These are phyloP conservation scores for Drosophila seclusa DNA, from an alignment of 2,888 invertebrate species.

Conservation along the genomic window DNA sequence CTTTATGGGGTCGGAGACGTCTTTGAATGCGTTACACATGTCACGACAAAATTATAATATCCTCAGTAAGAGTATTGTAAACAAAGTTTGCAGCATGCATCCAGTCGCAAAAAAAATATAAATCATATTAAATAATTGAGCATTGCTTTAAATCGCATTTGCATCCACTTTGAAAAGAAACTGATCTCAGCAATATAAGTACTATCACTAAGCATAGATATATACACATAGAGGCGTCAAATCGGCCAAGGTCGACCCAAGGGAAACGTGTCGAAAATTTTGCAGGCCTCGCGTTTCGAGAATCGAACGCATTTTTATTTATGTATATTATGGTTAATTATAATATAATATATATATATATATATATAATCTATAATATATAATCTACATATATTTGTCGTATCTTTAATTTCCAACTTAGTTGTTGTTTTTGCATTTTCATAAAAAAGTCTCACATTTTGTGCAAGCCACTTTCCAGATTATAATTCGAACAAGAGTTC, in stretches of 20 bases:
- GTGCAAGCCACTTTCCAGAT: conserved; percentile 69
- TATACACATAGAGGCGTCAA: too few species aligned
- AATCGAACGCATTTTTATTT: background rate
- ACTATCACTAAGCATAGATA: background rate
- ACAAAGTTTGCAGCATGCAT: too few species aligned
- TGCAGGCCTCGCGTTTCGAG: background rate
- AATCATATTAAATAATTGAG: background rate
- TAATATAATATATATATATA: too few species aligned
- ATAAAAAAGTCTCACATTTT: conserved; percentile 71
- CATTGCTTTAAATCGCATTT: background rate
- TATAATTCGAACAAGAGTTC: conserved; percentile 79
- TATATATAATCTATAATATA: background rate
- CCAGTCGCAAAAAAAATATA: background rate
- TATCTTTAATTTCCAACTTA: background rate
- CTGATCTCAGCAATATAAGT: background rate
- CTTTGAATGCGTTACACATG: too few species aligned
- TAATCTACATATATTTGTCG: background rate
- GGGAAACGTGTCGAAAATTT: background rate
- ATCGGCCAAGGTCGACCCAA: too few species aligned
- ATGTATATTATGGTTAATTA: background rate
- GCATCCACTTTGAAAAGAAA: background rate
- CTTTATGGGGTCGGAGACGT: too few species aligned
- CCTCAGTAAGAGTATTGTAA: too few species aligned
- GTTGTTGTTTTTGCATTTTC: background rate
- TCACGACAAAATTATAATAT: too few species aligned